Percentiles rank a stretch among this genome's conserved stretches.
These are phyloP conservation scores for Aricia agestis DNA, from an alignment of 1,140 invertebrate genomes.

Conservation along the genomic window DNA sequence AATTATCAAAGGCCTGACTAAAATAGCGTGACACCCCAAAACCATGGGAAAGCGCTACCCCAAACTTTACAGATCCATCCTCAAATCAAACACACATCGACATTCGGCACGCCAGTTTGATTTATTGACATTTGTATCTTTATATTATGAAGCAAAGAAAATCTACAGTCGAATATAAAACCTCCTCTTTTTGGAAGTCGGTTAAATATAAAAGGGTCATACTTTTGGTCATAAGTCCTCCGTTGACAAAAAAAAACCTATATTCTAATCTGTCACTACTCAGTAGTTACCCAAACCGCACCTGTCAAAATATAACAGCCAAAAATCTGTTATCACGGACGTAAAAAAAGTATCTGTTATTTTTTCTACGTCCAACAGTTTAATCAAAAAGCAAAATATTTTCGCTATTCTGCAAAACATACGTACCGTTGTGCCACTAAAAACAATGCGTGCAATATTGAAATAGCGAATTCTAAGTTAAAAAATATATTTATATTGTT, in stretches of 20 bases:
- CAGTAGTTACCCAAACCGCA: too few species aligned
- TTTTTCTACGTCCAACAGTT: not conserved
- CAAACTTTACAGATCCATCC: conserved; percentile 60
- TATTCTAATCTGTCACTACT: too few species aligned
- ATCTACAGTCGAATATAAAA: too few species aligned
- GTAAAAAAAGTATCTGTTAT: too few species aligned
- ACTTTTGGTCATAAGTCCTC: too few species aligned
- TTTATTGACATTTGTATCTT: not conserved
- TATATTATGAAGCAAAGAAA: not conserved
- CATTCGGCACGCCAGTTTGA: not conserved
- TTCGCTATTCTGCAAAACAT: not conserved
- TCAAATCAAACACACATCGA: conserved; percentile 49
- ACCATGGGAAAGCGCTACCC: conserved; percentile 63
- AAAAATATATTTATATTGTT: not conserved
- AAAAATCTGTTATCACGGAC: not conserved
- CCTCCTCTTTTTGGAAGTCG: too few species aligned
- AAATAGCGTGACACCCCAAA: conserved; percentile 71
- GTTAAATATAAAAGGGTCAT: too few species aligned
- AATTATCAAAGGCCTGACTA: conserved; percentile 67
- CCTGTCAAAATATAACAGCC: too few species aligned
- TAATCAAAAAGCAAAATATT: not conserved
- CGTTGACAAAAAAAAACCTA: too few species aligned
- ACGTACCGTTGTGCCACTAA: not conserved
- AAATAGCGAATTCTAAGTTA: conserved; percentile 1
- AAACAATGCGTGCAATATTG: not conserved